A percentile compares a stretch with the other conserved stretches of the same genome.
Evolutionary conservation across 2,113 vertebrate species (phyloP).

Genomic region (Nanorana parkeri): DNA sequence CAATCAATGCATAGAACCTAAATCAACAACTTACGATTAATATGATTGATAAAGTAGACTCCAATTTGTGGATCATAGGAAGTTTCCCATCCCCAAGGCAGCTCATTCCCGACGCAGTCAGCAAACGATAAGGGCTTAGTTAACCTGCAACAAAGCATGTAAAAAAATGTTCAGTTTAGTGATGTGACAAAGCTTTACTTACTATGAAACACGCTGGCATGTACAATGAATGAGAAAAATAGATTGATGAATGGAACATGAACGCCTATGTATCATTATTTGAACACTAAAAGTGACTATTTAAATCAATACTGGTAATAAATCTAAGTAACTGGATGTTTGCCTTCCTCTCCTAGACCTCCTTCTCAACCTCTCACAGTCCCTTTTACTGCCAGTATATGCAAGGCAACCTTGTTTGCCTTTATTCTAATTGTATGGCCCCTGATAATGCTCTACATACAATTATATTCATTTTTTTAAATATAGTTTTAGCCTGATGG

Average conservation of each 20-base stretch:
- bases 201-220: too few species aligned
- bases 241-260: background rate
- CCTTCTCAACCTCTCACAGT: background rate
- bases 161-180: conserved; percentile 18
- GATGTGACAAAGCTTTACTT: background rate
- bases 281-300: background rate
- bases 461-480: background rate
- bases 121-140: conserved; percentile 86
- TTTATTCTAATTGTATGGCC: background rate
- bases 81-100: conserved; percentile 85
- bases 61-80: conserved; percentile 83
- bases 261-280: background rate
- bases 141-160: conserved; percentile 71
- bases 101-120: conserved; percentile 85
- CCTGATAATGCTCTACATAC: background rate
- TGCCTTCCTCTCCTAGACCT: background rate
- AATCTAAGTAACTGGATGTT: too few species aligned
- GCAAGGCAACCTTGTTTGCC: background rate
- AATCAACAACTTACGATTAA: conserved; percentile 79
- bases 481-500: background rate
- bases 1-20: too few species aligned
- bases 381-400: background rate
- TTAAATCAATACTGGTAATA: too few species aligned
- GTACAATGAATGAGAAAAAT: background rate
- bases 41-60: conserved; percentile 83